Percentiles rank a stretch among this genome's conserved stretches.
phyloP scores from a whole-genome alignment of 2,797 vertebrate species.

The Neosilurus mollespiculum region DNA sequence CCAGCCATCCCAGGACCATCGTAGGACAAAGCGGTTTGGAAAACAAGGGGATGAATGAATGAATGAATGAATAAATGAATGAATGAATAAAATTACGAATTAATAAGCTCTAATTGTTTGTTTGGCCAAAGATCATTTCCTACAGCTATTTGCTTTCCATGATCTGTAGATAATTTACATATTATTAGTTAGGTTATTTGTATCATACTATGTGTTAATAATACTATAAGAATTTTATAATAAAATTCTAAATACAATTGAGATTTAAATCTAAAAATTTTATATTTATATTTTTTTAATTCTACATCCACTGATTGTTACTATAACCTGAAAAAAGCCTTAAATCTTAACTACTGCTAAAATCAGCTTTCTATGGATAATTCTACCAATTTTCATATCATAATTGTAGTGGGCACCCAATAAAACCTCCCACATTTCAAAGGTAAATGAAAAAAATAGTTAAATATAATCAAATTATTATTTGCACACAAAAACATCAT shows the following conservation, averaged over 20 bases:
- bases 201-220: background rate
- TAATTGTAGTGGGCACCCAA: too few species aligned
- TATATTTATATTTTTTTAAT: background rate
- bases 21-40: too few species aligned
- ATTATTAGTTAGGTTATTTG: background rate
- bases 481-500: too few species aligned
- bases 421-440: too few species aligned
- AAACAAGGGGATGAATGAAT: too few species aligned
- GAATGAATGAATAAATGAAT: too few species aligned
- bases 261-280: background rate
- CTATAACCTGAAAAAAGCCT: background rate
- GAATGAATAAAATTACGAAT: too few species aligned
- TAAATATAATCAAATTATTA: too few species aligned
- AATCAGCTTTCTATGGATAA: background rate
- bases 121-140: background rate
- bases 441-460: too few species aligned
- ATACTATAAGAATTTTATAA: background rate
- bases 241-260: background rate
- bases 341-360: background rate
- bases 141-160: background rate
- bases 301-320: background rate
- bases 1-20: too few species aligned
- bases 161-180: background rate
- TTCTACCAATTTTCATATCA: background rate
- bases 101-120: background rate